Evolutionary conservation across 2,888 invertebrate species (phyloP).

Genomic region (Cryptocephalus primarius): DNA sequence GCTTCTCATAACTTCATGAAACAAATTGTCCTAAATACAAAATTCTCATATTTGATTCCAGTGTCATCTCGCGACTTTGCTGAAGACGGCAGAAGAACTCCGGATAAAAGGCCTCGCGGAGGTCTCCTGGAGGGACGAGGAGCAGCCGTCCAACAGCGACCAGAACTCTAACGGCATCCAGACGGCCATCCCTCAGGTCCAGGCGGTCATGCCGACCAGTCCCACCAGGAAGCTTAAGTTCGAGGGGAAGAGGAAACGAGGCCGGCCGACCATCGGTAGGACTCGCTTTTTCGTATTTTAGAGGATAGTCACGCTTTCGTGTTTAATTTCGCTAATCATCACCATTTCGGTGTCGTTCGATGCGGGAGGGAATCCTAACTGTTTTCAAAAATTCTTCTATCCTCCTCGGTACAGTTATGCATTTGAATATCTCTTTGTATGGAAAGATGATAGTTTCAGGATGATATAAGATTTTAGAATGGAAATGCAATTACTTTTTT

Average conservation of each 20-base stretch:
- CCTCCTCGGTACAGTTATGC: too few species aligned
- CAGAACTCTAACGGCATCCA: constrained; percentile 27
- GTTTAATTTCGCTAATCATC: too few species aligned
- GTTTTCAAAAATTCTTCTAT: too few species aligned
- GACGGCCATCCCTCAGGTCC: constrained; percentile 34
- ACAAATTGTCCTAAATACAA: too few species aligned
- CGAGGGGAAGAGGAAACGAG: constrained; percentile 46
- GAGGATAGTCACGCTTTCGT: too few species aligned
- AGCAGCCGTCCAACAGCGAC: constrained; percentile 27
- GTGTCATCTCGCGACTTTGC: constrained; percentile 75
- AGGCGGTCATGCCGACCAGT: constrained; percentile 34
- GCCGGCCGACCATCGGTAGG: constrained; percentile 45
- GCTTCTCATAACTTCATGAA: too few species aligned
- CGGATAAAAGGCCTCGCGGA: constrained; percentile 86
- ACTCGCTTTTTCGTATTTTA: constrained; percentile 18
- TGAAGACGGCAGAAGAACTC: constrained; percentile 87
- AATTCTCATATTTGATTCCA: constrained; percentile 34
- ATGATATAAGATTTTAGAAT: too few species aligned
- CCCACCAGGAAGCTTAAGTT: constrained; percentile 17
- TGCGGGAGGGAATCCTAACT: too few species aligned
- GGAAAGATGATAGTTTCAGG: too few species aligned
- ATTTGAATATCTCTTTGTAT: too few species aligned
- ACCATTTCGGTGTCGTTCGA: too few species aligned
- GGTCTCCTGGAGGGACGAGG: constrained; percentile 71
- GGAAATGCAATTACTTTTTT: too few species aligned